Conservation (phyloP, 1,140 invertebrate species). For the Littorina saxatilis region DNA sequence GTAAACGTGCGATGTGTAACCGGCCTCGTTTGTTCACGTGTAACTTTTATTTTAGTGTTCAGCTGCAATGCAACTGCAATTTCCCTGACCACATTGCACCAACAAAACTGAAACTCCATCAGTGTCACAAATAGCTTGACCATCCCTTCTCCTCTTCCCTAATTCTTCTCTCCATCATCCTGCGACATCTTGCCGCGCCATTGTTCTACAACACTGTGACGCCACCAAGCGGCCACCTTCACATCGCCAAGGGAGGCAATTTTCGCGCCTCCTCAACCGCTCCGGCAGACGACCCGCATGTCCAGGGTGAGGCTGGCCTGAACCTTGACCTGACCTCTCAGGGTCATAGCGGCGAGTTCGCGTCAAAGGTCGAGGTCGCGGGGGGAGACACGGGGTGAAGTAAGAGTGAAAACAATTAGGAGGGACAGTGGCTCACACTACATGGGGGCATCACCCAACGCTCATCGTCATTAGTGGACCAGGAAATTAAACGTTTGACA, state of each 20-base stretch:
- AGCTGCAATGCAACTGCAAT: no score
- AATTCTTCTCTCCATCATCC: not conserved
- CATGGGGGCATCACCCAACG: not conserved
- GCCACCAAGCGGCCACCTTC: not conserved
- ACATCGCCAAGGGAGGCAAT: not conserved
- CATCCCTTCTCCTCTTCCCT: no score
- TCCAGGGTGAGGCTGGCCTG: constrained; percentile 1
- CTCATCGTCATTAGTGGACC: not conserved
- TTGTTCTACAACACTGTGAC: not conserved
- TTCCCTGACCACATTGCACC: no score
- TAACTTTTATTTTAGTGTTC: no score
- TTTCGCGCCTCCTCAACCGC: not conserved
- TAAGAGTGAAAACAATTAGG: not conserved
- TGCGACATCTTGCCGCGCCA: not conserved
- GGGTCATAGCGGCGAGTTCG: not conserved
- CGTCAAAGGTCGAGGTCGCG: constrained; percentile 18
- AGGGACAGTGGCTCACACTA: constrained; percentile 11
- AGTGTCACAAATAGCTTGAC: no score
- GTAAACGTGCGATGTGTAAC: no score
- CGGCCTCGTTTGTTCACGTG: no score
- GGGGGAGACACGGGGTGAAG: not conserved
- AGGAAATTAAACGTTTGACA: constrained; percentile 25
- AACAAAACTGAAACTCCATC: no score
- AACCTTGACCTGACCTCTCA: constrained; percentile 37
- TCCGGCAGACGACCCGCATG: constrained; percentile 30